Conservation (phyloP, 2,797 vertebrate genomes). For the Poeciliopsis infans region DNA sequence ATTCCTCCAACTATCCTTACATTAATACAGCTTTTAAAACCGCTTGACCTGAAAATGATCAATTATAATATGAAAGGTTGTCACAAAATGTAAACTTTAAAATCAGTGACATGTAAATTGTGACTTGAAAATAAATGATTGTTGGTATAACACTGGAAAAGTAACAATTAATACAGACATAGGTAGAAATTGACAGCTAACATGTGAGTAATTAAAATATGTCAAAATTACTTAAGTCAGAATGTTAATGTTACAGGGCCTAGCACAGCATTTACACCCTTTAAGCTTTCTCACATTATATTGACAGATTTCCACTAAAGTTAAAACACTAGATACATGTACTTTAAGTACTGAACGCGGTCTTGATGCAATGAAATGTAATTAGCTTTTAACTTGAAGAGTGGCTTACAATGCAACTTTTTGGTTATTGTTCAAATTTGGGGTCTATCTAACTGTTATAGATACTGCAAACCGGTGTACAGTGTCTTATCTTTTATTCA, state of each 20-base stretch:
- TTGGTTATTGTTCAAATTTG: background rate
- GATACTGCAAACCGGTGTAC: background rate
- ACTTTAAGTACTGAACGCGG: background rate
- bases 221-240: background rate
- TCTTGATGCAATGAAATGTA: background rate
- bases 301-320: background rate
- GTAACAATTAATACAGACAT: background rate
- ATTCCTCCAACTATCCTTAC: background rate
- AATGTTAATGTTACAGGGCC: too few relatives aligned
- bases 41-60: background rate
- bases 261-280: background rate
- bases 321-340: background rate
- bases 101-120: background rate
- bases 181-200: background rate
- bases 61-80: background rate
- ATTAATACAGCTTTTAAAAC: background rate
- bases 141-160: background rate
- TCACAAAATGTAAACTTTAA: background rate
- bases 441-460: background rate
- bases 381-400: background rate
- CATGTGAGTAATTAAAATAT: background rate
- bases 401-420: background rate
- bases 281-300: background rate
- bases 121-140: too few relatives aligned
- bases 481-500: conserved; percentile 72